These are phyloP conservation scores for Lepidocyrtoides sp. DNA, from an alignment of 2,888 invertebrate genomes.

Conservation along the genomic window DNA sequence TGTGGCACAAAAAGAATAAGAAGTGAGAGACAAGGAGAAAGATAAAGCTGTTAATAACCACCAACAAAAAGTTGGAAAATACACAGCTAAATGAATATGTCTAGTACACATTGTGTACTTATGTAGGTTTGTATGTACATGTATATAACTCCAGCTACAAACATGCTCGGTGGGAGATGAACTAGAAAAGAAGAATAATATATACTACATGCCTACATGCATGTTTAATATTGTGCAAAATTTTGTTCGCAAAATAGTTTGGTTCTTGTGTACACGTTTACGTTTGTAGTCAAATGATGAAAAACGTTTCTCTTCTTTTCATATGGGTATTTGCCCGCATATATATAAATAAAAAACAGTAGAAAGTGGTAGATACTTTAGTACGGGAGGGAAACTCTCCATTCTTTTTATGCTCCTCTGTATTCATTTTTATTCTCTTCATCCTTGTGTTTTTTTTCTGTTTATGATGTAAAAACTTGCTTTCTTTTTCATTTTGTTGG, in stretches of 20 bases:
- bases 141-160: no score
- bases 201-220: no score
- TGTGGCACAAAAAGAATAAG: not conserved
- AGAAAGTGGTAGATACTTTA: not conserved
- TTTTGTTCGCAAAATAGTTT: not conserved
- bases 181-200: no score
- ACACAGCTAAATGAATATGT: not conserved
- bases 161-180: no score
- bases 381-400: not conserved
- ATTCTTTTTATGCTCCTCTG: no score
- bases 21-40: not conserved
- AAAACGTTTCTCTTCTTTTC: not conserved
- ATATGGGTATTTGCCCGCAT: not conserved
- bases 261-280: not conserved
- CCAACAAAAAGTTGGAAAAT: not conserved
- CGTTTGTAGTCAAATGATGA: not conserved
- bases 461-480: not conserved
- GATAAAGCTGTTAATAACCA: constrained; percentile 16
- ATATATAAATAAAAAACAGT: not conserved
- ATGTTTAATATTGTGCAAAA: constrained; percentile 19
- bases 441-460: not conserved
- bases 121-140: no score
- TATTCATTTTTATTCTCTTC: not conserved
- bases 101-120: not conserved
- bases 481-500: constrained; percentile 20